Evolutionary conservation across 2,888 invertebrate species (phyloP).

Genomic region (Limenitis camilla): DNA sequence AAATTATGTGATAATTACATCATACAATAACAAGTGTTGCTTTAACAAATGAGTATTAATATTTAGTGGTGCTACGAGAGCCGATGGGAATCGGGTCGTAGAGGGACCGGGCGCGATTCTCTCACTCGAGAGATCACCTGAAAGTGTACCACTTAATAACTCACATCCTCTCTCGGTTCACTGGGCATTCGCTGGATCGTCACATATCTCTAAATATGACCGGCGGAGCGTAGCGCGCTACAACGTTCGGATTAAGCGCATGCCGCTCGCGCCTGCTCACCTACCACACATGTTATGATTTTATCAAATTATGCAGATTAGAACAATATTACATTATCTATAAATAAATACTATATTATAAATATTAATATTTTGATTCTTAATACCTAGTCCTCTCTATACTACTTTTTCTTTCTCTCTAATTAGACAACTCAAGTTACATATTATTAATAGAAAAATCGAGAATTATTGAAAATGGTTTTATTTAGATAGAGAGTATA

Average conservation of each 20-base stretch:
- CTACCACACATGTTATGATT: neutral
- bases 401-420: too few relatives aligned
- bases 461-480: too few relatives aligned
- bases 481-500: too few relatives aligned
- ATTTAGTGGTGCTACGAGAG: slow-evolving; percentile 28
- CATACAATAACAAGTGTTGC: neutral
- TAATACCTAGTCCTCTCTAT: too few relatives aligned
- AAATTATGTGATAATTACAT: too few relatives aligned
- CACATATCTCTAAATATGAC: slow-evolving; percentile 71
- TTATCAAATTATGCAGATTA: too few relatives aligned
- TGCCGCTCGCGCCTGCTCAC: slow-evolving; percentile 14
- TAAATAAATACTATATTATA: too few relatives aligned
- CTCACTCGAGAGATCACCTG: slow-evolving; percentile 74
- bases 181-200: slow-evolving; percentile 71
- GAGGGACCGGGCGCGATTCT: slow-evolving; percentile 51
- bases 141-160: slow-evolving; percentile 72
- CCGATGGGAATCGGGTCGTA: slow-evolving; percentile 31
- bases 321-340: too few relatives aligned
- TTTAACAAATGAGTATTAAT: neutral
- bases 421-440: too few relatives aligned
- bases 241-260: slow-evolving; percentile 40
- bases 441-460: too few relatives aligned
- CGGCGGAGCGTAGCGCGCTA: slow-evolving; percentile 56
- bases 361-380: too few relatives aligned
- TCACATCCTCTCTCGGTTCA: slow-evolving; percentile 72